Conservation (phyloP, 2,888 invertebrate species). For the Rutpela maculata region DNA sequence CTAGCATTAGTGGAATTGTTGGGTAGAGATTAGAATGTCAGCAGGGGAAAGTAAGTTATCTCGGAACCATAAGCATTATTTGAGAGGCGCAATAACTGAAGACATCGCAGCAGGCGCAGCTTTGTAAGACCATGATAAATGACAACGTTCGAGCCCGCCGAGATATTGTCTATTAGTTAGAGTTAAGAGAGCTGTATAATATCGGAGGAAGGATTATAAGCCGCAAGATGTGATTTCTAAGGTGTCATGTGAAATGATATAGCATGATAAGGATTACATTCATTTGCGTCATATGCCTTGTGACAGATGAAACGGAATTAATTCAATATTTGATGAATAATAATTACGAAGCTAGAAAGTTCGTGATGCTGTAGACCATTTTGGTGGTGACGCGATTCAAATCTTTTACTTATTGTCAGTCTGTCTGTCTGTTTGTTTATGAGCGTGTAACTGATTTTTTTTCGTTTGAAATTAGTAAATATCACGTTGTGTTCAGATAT, state of each 20-base stretch:
- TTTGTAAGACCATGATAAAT: constrained; percentile 34
- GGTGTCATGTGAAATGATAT: constrained; percentile 16
- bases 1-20: constrained; percentile 20
- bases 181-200: constrained; percentile 10
- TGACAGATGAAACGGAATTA: background rate
- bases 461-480: no score
- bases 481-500: no score
- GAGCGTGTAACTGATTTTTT: no score
- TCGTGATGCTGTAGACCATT: no score
- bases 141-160: constrained; percentile 27
- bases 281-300: background rate
- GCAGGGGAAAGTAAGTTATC: constrained; percentile 22
- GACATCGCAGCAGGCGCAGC: constrained; percentile 14
- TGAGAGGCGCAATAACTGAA: constrained; percentile 32
- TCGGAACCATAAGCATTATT: constrained; percentile 33
- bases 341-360: no score
- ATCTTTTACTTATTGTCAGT: background rate
- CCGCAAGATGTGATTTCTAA: constrained; percentile 30
- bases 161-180: constrained; percentile 35
- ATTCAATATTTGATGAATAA: no score
- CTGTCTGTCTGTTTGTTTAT: no score
- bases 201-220: constrained; percentile 19
- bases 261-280: background rate
- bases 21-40: constrained; percentile 29
- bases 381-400: no score